Evolutionary conservation across 2,888 invertebrate genomes (phyloP).

Genomic region (Candidula unifasciata): DNA sequence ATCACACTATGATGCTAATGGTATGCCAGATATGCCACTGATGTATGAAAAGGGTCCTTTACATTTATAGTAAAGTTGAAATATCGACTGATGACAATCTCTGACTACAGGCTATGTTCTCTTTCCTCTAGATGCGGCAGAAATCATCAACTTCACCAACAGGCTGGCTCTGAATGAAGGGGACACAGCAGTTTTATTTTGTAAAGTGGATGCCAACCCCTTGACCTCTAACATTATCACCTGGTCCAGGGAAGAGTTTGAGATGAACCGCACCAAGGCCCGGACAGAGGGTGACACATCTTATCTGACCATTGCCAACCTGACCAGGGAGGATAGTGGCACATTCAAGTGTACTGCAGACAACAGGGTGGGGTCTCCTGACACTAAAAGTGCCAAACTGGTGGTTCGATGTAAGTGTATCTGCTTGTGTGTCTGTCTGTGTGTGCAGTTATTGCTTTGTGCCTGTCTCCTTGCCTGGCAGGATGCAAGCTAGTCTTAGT

Average conservation of each 20-base stretch:
- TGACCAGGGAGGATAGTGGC: constrained; percentile 91
- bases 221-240: constrained; percentile 88
- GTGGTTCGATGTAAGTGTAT: constrained; percentile 90
- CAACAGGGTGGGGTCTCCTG: constrained; percentile 88
- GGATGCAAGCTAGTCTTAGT: too few species aligned
- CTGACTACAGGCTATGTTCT: neutral
- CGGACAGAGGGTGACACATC: constrained; percentile 63
- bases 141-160: constrained; percentile 87
- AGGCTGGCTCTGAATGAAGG: constrained; percentile 88
- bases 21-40: too few species aligned
- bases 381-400: constrained; percentile 62
- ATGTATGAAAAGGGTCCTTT: too few species aligned
- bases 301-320: constrained; percentile 86
- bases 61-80: too few species aligned
- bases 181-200: constrained; percentile 87
- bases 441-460: neutral
- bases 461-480: too few species aligned
- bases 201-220: constrained; percentile 88
- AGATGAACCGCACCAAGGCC: constrained; percentile 68
- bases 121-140: constrained; percentile 82
- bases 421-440: neutral
- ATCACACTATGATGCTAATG: too few species aligned
- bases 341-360: constrained; percentile 91
- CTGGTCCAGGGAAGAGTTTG: constrained; percentile 82
- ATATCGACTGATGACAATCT: too few species aligned